Evolutionary conservation across 2,113 vertebrate species (phyloP).

Genomic region (Excalfactoria chinensis): DNA sequence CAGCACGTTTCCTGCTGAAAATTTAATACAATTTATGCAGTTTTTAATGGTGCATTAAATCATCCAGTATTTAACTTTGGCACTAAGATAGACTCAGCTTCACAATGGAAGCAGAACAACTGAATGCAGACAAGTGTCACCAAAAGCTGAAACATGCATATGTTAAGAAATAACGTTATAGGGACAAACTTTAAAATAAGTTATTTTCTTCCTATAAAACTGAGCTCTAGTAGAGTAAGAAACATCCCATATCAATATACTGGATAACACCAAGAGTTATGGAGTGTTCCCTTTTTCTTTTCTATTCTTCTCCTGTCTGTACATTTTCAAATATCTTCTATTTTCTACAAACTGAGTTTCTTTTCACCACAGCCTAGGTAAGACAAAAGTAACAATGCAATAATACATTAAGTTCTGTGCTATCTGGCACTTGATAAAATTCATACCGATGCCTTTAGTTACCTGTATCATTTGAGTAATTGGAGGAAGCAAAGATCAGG

Average conservation of each 20-base stretch:
- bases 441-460: neutral
- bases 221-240: neutral
- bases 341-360: neutral
- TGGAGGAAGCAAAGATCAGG: neutral
- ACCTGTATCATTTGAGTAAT: fast-evolving
- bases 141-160: neutral
- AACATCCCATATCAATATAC: neutral
- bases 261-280: neutral
- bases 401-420: neutral
- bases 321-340: neutral
- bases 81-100: constrained; percentile 29
- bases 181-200: neutral
- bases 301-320: neutral
- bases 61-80: constrained; percentile 23
- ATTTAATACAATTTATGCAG: constrained; percentile 37
- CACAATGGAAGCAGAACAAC: constrained; percentile 2
- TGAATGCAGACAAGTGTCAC: neutral
- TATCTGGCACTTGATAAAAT: neutral
- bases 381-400: neutral
- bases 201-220: neutral
- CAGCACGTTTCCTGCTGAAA: constrained; percentile 25
- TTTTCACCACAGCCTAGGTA: neutral
- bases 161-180: neutral
- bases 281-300: neutral
- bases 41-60: constrained; percentile 60